These are phyloP conservation scores for Chiloscyllium punctatum DNA, from an alignment of 2,797 vertebrate species.

Conservation along the genomic window DNA sequence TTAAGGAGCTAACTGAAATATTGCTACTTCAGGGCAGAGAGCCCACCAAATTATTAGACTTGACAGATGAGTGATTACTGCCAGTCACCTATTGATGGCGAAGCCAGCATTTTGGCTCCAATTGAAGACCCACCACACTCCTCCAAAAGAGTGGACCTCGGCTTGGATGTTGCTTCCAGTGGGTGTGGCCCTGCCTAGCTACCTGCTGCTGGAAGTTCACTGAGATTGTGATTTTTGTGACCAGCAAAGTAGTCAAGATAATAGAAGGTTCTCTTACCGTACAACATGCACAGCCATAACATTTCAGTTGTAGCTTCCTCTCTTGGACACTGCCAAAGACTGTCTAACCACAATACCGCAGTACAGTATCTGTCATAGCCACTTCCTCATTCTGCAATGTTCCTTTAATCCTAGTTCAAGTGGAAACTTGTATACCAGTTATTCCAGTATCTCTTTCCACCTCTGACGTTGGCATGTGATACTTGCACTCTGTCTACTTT, in stretches of 20 bases:
- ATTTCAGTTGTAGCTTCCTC: not conserved
- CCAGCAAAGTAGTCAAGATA: not conserved
- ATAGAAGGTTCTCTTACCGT: not conserved
- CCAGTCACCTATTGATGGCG: not conserved
- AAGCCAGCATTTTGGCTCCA: not conserved
- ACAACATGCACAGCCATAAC: not conserved
- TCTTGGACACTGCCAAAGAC: not conserved
- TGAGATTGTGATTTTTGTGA: not conserved
- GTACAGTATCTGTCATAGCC: not conserved
- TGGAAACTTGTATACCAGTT: not conserved
- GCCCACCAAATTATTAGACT: not conserved
- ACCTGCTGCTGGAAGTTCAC: not conserved
- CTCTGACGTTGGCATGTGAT: no score
- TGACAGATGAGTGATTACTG: not conserved
- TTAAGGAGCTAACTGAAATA: not conserved
- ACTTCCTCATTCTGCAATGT: not conserved
- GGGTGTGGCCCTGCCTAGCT: not conserved
- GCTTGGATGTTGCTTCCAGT: not conserved
- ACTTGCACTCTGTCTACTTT: no score
- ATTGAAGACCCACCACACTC: not conserved
- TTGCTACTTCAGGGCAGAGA: not conserved
- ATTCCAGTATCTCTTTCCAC: not conserved
- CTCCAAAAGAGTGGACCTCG: not conserved
- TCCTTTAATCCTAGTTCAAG: not conserved
- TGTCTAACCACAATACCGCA: not conserved